Evolutionary conservation across 2,888 invertebrate genomes (phyloP).

Genomic region (Stenchaetothrips biformis): DNA sequence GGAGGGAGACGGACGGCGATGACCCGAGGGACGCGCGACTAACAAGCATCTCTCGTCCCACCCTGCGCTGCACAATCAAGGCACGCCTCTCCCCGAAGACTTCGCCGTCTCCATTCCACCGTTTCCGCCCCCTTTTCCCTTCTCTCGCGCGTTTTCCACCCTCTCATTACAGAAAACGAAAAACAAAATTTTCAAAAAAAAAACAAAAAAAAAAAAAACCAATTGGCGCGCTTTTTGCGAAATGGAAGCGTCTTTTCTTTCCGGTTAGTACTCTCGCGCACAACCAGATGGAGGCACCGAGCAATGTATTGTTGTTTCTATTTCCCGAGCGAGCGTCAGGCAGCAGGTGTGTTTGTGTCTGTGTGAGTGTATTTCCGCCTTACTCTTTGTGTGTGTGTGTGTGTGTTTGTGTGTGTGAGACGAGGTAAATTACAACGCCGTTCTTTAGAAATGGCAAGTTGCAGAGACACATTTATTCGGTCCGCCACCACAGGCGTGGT

Average conservation of each 20-base stretch:
- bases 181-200: not conserved
- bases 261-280: no score
- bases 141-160: not conserved
- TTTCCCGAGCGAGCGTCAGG: not conserved
- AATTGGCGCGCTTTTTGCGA: not conserved
- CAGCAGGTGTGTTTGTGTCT: not conserved
- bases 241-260: not conserved
- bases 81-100: not conserved
- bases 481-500: no score
- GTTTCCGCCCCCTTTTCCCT: no score
- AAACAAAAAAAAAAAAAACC: not conserved
- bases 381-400: not conserved
- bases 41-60: not conserved
- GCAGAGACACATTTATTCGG: not conserved
- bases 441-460: not conserved
- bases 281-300: no score
- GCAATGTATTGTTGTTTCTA: not conserved
- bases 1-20: not conserved
- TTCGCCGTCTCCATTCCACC: no score
- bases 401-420: not conserved
- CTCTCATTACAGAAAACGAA: not conserved
- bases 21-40: conserved; percentile 4
- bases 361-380: not conserved
- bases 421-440: not conserved
- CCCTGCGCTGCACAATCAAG: not conserved